These are phyloP conservation scores for Eonycteris spelaea DNA, from an alignment of 2,113 vertebrate genomes.

Conservation along the genomic window DNA sequence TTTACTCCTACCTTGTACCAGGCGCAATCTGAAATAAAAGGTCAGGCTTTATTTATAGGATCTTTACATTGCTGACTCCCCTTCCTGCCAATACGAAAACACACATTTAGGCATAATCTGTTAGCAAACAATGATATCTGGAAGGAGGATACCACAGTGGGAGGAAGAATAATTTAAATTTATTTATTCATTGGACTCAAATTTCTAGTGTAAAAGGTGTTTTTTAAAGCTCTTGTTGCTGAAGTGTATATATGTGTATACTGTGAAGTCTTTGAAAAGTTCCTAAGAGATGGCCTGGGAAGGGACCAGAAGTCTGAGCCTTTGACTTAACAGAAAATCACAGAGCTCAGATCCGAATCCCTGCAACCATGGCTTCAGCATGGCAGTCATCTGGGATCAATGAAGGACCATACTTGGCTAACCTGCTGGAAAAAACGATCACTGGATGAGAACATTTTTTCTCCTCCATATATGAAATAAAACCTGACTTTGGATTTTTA, in stretches of 20 bases:
- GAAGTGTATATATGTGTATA: not conserved
- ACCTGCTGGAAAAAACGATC: not conserved
- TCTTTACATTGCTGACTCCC: not conserved
- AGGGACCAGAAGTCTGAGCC: not conserved
- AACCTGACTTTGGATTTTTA: slow-evolving; percentile 17
- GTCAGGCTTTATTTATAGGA: not conserved
- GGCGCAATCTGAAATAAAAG: not conserved
- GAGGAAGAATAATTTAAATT: not conserved
- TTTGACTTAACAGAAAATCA: slow-evolving; percentile 25
- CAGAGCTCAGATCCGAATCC: slow-evolving; percentile 33
- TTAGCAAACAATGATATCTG: not conserved
- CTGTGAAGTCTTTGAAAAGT: slow-evolving; percentile 6
- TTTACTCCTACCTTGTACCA: not conserved
- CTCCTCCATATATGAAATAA: not conserved
- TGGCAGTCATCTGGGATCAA: not conserved
- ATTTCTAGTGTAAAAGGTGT: not conserved
- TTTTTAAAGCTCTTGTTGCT: not conserved
- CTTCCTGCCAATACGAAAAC: not conserved
- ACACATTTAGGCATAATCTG: not conserved
- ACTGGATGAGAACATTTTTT: not conserved
- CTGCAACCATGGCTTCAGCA: not conserved
- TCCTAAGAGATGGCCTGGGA: slow-evolving; percentile 4
- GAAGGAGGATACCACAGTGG: not conserved
- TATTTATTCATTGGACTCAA: not conserved
- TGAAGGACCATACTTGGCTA: not conserved